Conservation (phyloP, 2,113 vertebrate species). For the Hippocampus zosterae region DNA sequence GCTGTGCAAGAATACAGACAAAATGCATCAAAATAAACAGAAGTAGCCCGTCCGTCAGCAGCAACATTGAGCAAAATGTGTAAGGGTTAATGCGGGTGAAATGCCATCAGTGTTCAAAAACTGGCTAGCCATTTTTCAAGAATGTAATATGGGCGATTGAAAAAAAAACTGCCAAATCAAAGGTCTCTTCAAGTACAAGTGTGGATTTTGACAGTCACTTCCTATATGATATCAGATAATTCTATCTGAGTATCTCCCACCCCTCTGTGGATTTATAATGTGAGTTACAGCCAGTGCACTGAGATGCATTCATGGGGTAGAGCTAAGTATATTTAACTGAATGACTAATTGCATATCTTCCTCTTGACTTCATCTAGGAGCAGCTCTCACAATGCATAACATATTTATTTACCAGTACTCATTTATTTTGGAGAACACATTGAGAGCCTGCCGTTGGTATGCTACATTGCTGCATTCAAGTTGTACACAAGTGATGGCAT, state of each 20-base stretch:
- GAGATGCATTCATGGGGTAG: neutral
- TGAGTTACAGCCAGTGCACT: neutral
- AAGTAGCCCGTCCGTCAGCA: neutral
- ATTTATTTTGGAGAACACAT: too few species aligned
- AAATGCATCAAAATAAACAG: neutral
- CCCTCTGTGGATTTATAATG: neutral
- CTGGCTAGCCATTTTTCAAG: neutral
- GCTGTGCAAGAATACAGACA: neutral
- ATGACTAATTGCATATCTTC: too few species aligned
- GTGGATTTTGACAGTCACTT: neutral
- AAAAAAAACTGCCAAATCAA: neutral
- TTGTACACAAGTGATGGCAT: too few species aligned
- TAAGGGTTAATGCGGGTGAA: neutral
- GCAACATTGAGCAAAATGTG: neutral
- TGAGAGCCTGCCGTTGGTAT: too few species aligned
- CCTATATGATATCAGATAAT: neutral
- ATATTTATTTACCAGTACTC: too few species aligned
- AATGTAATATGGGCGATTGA: neutral
- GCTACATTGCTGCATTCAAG: too few species aligned
- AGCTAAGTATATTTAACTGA: too few species aligned
- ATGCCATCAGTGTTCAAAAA: neutral
- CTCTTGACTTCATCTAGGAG: too few species aligned
- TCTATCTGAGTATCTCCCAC: neutral
- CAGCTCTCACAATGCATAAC: too few species aligned
- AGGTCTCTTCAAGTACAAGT: neutral